Percentiles rank a stretch among this genome's conserved stretches.
Conservation (phyloP, 2,888 invertebrate genomes). For the Spialia ferax region DNA sequence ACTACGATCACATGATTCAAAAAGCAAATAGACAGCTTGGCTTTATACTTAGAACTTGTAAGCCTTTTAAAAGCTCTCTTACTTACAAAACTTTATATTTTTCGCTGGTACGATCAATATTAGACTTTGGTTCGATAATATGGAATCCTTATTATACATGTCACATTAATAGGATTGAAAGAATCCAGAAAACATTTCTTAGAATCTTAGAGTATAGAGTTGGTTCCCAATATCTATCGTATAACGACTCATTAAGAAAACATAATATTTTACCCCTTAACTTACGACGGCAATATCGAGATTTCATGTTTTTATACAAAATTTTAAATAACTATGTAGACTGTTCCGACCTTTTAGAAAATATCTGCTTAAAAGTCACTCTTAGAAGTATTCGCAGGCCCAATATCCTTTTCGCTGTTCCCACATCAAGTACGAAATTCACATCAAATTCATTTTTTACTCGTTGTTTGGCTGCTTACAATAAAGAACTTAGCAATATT, state of each 20-base stretch:
- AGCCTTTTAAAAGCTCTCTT: neutral
- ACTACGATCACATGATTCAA: neutral
- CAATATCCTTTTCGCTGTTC: neutral
- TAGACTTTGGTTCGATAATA: neutral
- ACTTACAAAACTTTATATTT: neutral
- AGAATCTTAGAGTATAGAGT: neutral
- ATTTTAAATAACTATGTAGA: neutral
- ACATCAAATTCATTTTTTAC: neutral
- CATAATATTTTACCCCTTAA: neutral
- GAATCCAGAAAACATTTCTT: neutral
- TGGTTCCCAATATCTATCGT: neutral
- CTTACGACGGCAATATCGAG: neutral
- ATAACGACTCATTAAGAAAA: neutral
- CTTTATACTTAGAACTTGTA: neutral
- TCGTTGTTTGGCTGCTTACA: neutral
- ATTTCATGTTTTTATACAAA: neutral
- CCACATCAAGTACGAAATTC: neutral
- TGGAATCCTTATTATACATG: neutral
- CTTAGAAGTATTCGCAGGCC: neutral
- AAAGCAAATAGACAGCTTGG: neutral
- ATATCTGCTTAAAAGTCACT: neutral
- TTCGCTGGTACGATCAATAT: neutral
- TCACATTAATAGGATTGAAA: conserved; percentile 1
- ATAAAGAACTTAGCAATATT: neutral
- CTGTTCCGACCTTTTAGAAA: neutral